A percentile compares a stretch with the other conserved stretches of the same genome.
Evolutionary conservation across 23 tunicate genomes (phyloP).

Genomic region (Ascidia mentula): DNA sequence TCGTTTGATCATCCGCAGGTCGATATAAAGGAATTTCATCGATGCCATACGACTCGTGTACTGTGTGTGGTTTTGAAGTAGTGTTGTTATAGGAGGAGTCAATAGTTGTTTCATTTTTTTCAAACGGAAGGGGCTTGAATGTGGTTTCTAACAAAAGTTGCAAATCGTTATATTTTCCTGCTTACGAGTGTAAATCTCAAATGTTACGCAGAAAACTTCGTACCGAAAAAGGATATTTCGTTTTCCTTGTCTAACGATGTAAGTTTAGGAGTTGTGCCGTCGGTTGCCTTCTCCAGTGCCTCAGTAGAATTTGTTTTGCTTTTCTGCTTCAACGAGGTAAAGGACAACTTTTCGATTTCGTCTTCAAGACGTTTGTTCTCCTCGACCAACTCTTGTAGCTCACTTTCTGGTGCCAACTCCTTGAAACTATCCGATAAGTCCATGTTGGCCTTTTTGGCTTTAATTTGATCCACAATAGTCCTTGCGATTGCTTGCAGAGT

Average conservation of each 20-base stretch:
- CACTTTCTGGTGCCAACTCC: not conserved
- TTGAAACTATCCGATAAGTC: not conserved
- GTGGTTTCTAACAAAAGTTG: slow-evolving; percentile 2
- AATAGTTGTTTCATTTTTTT: not conserved
- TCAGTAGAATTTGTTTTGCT: not conserved
- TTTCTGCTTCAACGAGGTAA: not conserved
- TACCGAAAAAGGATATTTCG: not conserved
- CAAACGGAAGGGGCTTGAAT: slow-evolving; percentile 7
- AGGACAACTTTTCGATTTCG: not conserved
- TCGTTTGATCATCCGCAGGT: too few species aligned
- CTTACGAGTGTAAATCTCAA: too few species aligned
- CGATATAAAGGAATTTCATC: too few species aligned
- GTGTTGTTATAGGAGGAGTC: too few species aligned
- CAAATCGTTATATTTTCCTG: too few species aligned
- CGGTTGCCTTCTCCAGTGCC: not conserved
- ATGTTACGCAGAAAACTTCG: not conserved
- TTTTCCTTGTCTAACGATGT: too few species aligned
- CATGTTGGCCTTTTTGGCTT: not conserved
- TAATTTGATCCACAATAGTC: not conserved
- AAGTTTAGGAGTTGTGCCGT: not conserved
- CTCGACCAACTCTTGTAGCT: not conserved
- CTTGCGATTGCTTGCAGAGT: too few species aligned
- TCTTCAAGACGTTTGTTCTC: not conserved
- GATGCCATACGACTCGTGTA: too few species aligned
- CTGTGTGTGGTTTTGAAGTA: too few species aligned